Base-by-base conservation (phyloP, 2,797 vertebrate species). In the Apogon hyalosoma region DNA sequence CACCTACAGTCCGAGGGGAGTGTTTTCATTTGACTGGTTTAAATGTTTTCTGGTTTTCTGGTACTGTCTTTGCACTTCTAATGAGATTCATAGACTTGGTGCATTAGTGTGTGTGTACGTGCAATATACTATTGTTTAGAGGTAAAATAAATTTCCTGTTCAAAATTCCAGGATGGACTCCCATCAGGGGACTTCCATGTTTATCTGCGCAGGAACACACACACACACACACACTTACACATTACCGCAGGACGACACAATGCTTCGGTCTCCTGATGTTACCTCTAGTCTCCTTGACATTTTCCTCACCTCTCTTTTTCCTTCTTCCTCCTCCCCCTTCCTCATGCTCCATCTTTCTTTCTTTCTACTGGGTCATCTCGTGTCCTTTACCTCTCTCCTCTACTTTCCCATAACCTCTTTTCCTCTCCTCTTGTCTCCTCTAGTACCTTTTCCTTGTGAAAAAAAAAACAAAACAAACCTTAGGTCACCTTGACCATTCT, bases 111-210 rank as follows among this genome's bases (percentile, higher is more conserved):
- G 50, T 13, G 52, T 31, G 62, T 51, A 40, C 9, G 36, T 57
- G 70, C 58, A 63, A 70, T 70, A 67, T 10, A n/a, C 86, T 67
- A 89, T 91, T 92, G 90, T 91, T 90, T 82, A 63, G 69, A 6
- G 38, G 75, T 51, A 79, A 65, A 83, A 86, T 79, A 82, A 45
- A 84, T 90, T 92, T 91, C 91, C 88, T 87, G 86, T 87, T 80
- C 50, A 78, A 84, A 89, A 86, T 90, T 92, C 83, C 90, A 90
- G 88, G 88, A 88, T 84, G 79, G 87, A 84, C 87, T 76, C 75
- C 79, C 79, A 69, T 77, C 65, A 55, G 79, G 82, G 83, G 80
- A 74, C 76, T 79, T 86, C 85, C 82, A 73, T 90, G 87, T 90
- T 90, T 90, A 90, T 89, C 85, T 87, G 60, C 73, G 72, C 31